Evolutionary conservation across 92 coral and sea anemone genomes (phyloP).

Genomic region (Siderastrea radians): DNA sequence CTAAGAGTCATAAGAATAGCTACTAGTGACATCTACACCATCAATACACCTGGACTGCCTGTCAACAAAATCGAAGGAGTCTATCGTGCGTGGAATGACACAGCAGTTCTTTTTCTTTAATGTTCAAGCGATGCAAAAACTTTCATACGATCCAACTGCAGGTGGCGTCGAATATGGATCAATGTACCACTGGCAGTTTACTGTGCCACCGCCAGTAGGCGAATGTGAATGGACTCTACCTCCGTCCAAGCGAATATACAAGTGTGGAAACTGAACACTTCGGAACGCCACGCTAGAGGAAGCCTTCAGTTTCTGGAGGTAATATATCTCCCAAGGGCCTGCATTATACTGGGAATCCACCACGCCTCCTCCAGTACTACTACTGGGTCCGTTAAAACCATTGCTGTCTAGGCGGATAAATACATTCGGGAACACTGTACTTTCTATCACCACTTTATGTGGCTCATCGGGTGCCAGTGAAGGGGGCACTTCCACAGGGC

Average conservation of each 20-base stretch:
- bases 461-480: slow-evolving; percentile 6
- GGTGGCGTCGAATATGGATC: not conserved
- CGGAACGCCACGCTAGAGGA: slow-evolving; percentile 14
- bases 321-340: not conserved
- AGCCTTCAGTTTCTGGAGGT: not conserved
- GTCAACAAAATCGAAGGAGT: no score
- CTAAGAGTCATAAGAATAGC: no score
- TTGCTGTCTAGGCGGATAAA: slow-evolving; percentile 39
- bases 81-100: no score
- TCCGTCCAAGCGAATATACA: slow-evolving; percentile 51
- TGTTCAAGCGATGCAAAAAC: slow-evolving; percentile 8
- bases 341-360: slow-evolving; percentile 39
- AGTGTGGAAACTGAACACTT: slow-evolving; percentile 44
- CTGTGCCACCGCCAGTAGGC: slow-evolving; percentile 26
- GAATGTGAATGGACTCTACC: not conserved
- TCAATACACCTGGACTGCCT: no score
- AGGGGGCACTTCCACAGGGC: slow-evolving; percentile 37
- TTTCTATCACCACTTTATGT: slow-evolving; percentile 34
- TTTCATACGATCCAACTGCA: not conserved
- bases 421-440: slow-evolving; percentile 6
- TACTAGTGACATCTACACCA: no score
- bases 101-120: not conserved
- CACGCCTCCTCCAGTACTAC: slow-evolving; percentile 9
- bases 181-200: slow-evolving; percentile 45
- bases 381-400: not conserved